These are phyloP conservation scores for Prenolepis imparis DNA, from an alignment of 2,888 invertebrate species.

Conservation along the genomic window DNA sequence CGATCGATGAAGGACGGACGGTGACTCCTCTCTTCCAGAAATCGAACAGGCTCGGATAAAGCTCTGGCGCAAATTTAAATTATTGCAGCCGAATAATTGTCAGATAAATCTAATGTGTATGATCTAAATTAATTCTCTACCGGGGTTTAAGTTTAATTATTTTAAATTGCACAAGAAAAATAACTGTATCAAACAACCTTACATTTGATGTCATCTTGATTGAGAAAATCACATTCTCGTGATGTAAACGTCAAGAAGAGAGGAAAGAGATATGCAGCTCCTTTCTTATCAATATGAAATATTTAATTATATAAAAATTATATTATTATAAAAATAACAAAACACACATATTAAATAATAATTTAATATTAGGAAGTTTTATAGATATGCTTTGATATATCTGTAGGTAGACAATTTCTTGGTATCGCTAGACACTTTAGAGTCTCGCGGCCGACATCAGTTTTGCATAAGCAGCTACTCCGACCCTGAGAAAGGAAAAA, in stretches of 20 bases:
- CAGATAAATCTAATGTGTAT: background rate
- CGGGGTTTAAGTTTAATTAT: background rate
- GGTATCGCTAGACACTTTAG: background rate
- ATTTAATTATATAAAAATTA: background rate
- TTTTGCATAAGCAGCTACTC: background rate
- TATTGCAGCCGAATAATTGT: background rate
- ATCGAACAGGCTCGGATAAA: conserved; percentile 65
- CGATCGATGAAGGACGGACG: conserved; percentile 80
- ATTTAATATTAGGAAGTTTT: conserved; percentile 3
- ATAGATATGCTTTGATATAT: background rate
- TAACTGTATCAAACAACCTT: background rate
- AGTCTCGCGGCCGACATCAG: background rate
- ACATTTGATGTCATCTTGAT: background rate
- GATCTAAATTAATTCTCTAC: background rate
- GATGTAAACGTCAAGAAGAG: background rate
- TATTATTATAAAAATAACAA: background rate
- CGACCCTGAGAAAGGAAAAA: conserved; percentile 72
- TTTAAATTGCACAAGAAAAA: background rate
- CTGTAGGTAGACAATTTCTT: background rate
- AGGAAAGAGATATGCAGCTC: background rate
- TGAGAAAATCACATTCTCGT: background rate
- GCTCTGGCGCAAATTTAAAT: background rate
- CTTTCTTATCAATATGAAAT: background rate
- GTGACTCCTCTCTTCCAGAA: conserved; percentile 77
- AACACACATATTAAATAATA: background rate